Percentiles rank a stretch among this genome's conserved stretches.
Evolutionary conservation across 2,797 vertebrate genomes (phyloP).

Genomic region (Danio choprae): DNA sequence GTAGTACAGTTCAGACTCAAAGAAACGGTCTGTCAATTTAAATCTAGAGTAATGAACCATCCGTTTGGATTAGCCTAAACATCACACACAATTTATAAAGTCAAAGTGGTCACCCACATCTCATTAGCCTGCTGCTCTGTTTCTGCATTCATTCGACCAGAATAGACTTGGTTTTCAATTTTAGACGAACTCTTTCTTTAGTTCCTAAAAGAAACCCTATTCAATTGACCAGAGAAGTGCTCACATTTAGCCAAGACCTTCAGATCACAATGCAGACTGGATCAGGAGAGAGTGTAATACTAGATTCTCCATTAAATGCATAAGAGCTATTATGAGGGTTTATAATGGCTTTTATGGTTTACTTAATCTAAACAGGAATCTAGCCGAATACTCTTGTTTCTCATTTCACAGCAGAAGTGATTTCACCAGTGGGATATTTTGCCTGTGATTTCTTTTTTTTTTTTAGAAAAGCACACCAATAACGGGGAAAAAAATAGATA

Average conservation of each 20-base stretch:
- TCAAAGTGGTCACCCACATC: too few relatives aligned
- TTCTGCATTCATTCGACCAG: too few relatives aligned
- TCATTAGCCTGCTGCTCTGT: too few relatives aligned
- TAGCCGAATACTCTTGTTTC: conserved; percentile 70
- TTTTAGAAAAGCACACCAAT: conserved; percentile 70
- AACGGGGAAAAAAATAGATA: conserved; percentile 73
- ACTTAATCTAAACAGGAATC: conserved; percentile 75
- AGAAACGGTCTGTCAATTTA: too few relatives aligned
- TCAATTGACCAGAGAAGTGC: conserved; percentile 44
- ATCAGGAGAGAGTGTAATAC: conserved; percentile 69
- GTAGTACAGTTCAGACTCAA: too few relatives aligned
- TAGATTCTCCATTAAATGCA: conserved; percentile 76
- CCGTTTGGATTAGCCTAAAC: too few relatives aligned
- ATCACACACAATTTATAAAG: too few relatives aligned
- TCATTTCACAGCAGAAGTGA: conserved; percentile 58
- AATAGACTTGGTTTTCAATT: neutral
- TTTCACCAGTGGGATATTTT: conserved; percentile 57
- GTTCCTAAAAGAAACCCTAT: conserved; percentile 58
- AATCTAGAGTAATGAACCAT: too few relatives aligned
- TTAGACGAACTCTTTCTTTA: conserved; percentile 47
- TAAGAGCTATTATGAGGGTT: conserved; percentile 67
- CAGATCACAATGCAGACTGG: conserved; percentile 70
- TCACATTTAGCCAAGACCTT: conserved; percentile 61
- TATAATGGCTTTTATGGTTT: conserved; percentile 73
- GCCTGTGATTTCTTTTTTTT: conserved; percentile 75